phyloP scores from a whole-genome alignment of 2,113 vertebrate genomes.

The Lamprologus lemairii region DNA sequence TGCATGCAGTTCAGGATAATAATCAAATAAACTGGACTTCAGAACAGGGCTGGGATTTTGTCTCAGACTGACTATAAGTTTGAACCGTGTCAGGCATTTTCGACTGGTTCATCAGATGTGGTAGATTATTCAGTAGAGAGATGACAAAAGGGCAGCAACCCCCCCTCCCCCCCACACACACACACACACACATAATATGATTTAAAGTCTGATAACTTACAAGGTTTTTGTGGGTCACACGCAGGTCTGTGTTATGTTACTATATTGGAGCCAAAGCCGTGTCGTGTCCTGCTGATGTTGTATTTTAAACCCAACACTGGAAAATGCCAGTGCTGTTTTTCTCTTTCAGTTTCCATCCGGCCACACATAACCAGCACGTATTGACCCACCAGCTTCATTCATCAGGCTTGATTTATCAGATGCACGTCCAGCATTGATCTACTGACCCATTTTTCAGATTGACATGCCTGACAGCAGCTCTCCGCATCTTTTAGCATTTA shows the following conservation, averaged over 20 bases:
- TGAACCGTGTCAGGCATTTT: background rate
- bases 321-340: background rate
- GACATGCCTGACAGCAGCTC: background rate
- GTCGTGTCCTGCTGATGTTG: accelerated
- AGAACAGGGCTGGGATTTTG: background rate
- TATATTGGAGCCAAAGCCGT: background rate
- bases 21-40: background rate
- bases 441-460: background rate
- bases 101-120: background rate
- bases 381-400: constrained; percentile 26
- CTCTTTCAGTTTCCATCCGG: background rate
- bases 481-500: background rate
- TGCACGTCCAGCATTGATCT: constrained; percentile 21
- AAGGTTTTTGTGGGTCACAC: background rate
- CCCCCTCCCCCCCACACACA: accelerated
- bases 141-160: background rate
- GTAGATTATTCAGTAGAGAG: background rate
- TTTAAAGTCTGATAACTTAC: background rate
- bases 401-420: background rate
- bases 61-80: background rate
- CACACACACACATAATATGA: background rate
- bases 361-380: background rate
- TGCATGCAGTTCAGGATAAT: too few species aligned
- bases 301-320: background rate
- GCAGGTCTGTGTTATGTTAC: background rate